These are phyloP conservation scores for Bombus picipes DNA, from an alignment of 1,140 invertebrate species.

Conservation along the genomic window DNA sequence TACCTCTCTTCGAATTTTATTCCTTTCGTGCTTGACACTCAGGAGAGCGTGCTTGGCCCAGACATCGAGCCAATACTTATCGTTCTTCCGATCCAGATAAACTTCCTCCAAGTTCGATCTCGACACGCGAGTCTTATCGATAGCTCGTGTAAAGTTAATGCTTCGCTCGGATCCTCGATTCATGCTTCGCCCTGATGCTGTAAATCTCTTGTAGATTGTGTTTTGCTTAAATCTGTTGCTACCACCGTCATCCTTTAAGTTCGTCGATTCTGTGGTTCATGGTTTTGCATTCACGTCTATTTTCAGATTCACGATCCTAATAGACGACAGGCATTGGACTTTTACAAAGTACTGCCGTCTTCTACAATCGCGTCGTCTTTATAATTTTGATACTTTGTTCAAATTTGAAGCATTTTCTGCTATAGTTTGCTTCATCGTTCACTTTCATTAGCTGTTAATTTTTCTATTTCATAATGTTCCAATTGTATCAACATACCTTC, in stretches of 20 bases:
- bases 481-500: neutral
- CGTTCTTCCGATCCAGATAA: slow-evolving; percentile 18
- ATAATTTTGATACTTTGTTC: no score
- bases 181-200: no score
- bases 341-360: no score
- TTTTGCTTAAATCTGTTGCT: neutral
- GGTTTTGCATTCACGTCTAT: neutral
- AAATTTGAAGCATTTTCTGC: neutral
- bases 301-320: no score
- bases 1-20: neutral
- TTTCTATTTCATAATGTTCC: neutral
- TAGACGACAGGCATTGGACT: neutral
- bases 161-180: no score
- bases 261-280: neutral
- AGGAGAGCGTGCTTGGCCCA: neutral
- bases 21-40: neutral
- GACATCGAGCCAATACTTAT: slow-evolving; percentile 14
- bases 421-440: neutral
- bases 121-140: neutral
- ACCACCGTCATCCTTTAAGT: neutral
- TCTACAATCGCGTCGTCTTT: no score
- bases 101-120: neutral
- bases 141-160: neutral
- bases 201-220: neutral
- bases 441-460: neutral